A percentile compares a stretch with the other conserved stretches of the same genome.
Evolutionary conservation across 2,888 invertebrate species (phyloP).

Genomic region (Melitaea athalia): DNA sequence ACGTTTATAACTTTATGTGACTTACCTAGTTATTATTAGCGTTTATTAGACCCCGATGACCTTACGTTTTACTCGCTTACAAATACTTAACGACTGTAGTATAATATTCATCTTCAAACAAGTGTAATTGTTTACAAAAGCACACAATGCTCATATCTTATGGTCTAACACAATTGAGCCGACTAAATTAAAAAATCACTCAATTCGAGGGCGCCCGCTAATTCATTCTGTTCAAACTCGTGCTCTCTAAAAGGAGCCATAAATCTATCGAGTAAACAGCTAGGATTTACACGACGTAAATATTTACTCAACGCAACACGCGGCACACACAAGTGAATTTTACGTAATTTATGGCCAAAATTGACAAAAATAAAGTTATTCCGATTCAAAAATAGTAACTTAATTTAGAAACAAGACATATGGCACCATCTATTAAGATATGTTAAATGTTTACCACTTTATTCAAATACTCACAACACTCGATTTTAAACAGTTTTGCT

Average conservation of each 20-base stretch:
- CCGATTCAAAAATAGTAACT: too few relatives aligned
- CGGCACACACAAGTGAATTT: too few relatives aligned
- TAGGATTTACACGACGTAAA: conserved; percentile 56
- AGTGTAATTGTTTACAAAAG: background rate
- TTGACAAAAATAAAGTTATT: too few relatives aligned
- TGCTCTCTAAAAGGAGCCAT: conserved; percentile 57
- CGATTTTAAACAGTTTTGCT: too few relatives aligned
- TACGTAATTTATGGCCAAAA: too few relatives aligned
- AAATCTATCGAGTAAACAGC: conserved; percentile 60
- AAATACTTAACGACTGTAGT: background rate
- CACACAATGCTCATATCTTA: background rate
- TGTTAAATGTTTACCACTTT: too few relatives aligned
- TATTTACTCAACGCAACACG: conserved; percentile 60
- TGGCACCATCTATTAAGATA: too few relatives aligned
- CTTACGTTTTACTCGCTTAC: conserved; percentile 18
- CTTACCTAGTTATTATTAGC: conserved; percentile 41
- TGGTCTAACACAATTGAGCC: conserved; percentile 11
- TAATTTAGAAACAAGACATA: too few relatives aligned
- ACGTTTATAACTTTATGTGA: conserved; percentile 47
- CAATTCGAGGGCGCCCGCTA: conserved; percentile 62
- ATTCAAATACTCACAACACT: too few relatives aligned
- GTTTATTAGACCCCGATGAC: conserved; percentile 34
- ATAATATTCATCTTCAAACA: conserved; percentile 10
- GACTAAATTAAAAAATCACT: conserved; percentile 44
- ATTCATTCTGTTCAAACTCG: conserved; percentile 56